Percentiles rank a stretch among this genome's conserved stretches.
These are phyloP conservation scores for Ceramica pisi DNA, from an alignment of 2,888 invertebrate genomes.

Conservation along the genomic window DNA sequence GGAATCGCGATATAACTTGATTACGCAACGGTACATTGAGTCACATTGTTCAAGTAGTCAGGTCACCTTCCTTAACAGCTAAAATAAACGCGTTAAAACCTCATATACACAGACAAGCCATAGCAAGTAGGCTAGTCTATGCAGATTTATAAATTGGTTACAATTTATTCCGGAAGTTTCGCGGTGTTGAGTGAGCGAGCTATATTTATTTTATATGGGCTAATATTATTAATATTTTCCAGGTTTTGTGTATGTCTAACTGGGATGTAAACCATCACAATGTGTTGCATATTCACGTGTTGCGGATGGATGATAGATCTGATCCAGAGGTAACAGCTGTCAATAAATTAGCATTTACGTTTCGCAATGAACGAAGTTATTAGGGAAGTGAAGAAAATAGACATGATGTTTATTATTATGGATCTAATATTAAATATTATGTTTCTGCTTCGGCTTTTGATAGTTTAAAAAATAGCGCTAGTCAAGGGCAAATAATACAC, in stretches of 20 bases:
- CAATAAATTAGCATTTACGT: constrained; percentile 15
- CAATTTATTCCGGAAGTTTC: neutral
- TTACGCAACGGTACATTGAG: too few species aligned
- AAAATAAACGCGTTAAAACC: too few species aligned
- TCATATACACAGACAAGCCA: too few species aligned
- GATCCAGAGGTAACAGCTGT: constrained; percentile 76
- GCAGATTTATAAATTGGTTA: neutral
- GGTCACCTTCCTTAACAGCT: too few species aligned
- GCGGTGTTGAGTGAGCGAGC: neutral
- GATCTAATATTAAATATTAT: neutral
- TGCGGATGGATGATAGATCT: constrained; percentile 84
- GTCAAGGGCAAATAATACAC: constrained; percentile 1
- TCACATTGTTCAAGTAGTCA: too few species aligned
- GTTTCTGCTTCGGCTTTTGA: neutral
- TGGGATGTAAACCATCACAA: constrained; percentile 60
- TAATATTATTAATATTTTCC: constrained; percentile 26
- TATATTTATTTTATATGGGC: neutral
- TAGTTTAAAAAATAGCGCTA: neutral
- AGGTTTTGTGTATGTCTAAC: constrained; percentile 39
- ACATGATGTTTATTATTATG: neutral
- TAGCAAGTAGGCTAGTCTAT: too few species aligned
- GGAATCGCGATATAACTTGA: too few species aligned
- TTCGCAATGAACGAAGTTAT: constrained; percentile 11
- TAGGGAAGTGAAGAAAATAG: constrained; percentile 4
- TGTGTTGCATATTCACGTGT: constrained; percentile 86